These are phyloP conservation scores for Anthoscopus minutus DNA, from an alignment of 2,113 vertebrate species.

Conservation along the genomic window DNA sequence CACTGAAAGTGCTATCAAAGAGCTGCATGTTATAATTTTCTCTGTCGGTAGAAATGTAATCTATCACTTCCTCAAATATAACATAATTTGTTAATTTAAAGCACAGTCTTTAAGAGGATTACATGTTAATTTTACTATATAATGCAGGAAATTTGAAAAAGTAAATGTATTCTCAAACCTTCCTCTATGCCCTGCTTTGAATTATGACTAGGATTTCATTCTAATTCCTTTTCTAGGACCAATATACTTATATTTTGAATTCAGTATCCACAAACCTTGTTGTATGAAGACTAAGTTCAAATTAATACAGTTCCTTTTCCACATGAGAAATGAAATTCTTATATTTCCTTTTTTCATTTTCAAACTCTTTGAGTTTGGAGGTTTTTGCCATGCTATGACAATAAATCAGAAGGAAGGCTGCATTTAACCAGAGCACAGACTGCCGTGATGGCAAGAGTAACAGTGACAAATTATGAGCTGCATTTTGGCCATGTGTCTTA, in stretches of 20 bases:
- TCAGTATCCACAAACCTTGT: neutral
- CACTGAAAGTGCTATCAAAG: neutral
- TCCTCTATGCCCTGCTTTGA: neutral
- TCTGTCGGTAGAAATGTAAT: constrained; percentile 6
- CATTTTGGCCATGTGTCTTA: neutral
- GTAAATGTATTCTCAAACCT: neutral
- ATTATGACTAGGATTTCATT: neutral
- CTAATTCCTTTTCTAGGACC: neutral
- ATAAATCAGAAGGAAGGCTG: neutral
- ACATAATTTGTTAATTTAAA: neutral
- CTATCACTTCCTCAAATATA: neutral
- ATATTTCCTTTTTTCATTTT: neutral
- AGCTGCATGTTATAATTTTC: neutral
- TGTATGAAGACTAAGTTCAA: neutral
- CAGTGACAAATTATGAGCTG: neutral
- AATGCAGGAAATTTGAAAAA: neutral
- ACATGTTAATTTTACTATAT: neutral
- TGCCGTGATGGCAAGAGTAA: neutral
- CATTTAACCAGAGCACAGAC: neutral
- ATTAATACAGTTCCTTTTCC: neutral
- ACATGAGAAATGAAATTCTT: neutral
- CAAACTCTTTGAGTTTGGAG: neutral
- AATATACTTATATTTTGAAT: neutral
- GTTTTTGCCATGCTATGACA: rapidly evolving
- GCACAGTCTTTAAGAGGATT: neutral